Conservation (phyloP, 2,888 invertebrate species). For the Tenodera sinensis region DNA sequence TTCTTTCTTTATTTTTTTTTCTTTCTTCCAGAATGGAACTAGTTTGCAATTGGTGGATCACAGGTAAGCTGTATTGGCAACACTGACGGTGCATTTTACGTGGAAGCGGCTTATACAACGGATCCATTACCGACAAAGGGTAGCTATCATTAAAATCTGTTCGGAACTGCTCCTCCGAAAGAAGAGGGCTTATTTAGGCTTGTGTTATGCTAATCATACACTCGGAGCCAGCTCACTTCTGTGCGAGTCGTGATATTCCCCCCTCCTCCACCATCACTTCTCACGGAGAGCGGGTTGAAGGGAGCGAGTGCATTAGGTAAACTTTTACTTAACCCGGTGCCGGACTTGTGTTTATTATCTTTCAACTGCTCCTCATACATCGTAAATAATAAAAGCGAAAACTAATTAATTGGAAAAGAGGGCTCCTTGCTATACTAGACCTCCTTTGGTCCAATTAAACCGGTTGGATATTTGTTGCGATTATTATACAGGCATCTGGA, state of each 20-base stretch:
- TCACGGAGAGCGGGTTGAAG: not conserved
- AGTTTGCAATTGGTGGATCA: no score
- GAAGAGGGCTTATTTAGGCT: conserved; percentile 8
- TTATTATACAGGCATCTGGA: not conserved
- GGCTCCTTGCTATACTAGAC: not conserved
- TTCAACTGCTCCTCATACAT: conserved; percentile 17
- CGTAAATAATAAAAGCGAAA: conserved; percentile 20
- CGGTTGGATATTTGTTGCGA: not conserved
- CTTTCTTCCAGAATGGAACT: no score
- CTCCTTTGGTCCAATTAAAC: not conserved
- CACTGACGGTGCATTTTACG: not conserved
- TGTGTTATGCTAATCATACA: conserved; percentile 28
- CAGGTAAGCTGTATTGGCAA: not conserved
- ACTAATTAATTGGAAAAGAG: conserved; percentile 13
- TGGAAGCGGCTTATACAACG: not conserved
- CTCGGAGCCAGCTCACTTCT: not conserved
- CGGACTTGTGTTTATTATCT: conserved; percentile 22
- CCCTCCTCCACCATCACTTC: not conserved
- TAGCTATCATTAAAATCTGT: conserved; percentile 26
- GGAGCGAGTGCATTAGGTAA: conserved; percentile 2
- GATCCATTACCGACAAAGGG: conserved; percentile 26
- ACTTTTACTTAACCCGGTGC: conserved; percentile 24
- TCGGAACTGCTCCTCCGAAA: not conserved
- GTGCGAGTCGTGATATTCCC: not conserved
- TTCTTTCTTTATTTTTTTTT: no score